A percentile compares a stretch with the other conserved stretches of the same genome.
phyloP scores from a whole-genome alignment of 2,113 vertebrate genomes.

The Girardinichthys multiradiatus region DNA sequence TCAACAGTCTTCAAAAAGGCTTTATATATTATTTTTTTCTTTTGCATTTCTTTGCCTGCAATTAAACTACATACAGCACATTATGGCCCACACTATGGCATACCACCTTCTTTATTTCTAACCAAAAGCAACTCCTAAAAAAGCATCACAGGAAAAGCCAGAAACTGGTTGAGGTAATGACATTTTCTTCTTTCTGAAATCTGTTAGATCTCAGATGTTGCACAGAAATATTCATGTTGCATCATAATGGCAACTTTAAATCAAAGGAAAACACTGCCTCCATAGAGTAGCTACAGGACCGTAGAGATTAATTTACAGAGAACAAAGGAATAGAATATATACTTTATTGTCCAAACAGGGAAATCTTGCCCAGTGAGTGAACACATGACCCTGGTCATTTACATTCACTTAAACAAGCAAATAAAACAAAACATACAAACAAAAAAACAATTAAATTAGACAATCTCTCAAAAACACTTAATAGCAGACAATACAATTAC shows the following conservation, averaged over 20 bases:
- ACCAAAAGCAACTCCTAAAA: slow-evolving; percentile 38
- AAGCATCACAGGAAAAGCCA: slow-evolving; percentile 35
- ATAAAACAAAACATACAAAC: not conserved
- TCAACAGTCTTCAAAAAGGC: slow-evolving; percentile 18
- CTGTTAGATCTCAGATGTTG: slow-evolving; percentile 67
- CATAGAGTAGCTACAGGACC: slow-evolving; percentile 46
- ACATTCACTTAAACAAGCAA: not conserved
- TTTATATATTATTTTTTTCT: not conserved
- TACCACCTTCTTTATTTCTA: slow-evolving; percentile 3
- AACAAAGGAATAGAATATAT: slow-evolving; percentile 39
- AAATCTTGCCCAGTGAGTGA: not conserved
- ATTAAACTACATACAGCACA: slow-evolving; percentile 30
- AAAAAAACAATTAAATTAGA: not conserved
- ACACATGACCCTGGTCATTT: too few species aligned
- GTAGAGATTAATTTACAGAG: slow-evolving; percentile 47
- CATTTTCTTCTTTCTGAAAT: slow-evolving; percentile 52
- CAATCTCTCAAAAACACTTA: not conserved
- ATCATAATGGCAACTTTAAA: slow-evolving; percentile 67
- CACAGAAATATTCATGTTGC: slow-evolving; percentile 70
- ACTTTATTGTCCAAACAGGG: too few species aligned
- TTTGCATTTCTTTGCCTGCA: slow-evolving; percentile 40
- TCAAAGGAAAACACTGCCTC: slow-evolving; percentile 68
- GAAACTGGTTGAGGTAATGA: slow-evolving; percentile 65
- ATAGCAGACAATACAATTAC: not conserved
- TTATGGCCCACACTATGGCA: slow-evolving; percentile 8